Evolutionary conservation across 2,797 vertebrate species (phyloP).

Genomic region (Brachyrhaphis roseni): DNA sequence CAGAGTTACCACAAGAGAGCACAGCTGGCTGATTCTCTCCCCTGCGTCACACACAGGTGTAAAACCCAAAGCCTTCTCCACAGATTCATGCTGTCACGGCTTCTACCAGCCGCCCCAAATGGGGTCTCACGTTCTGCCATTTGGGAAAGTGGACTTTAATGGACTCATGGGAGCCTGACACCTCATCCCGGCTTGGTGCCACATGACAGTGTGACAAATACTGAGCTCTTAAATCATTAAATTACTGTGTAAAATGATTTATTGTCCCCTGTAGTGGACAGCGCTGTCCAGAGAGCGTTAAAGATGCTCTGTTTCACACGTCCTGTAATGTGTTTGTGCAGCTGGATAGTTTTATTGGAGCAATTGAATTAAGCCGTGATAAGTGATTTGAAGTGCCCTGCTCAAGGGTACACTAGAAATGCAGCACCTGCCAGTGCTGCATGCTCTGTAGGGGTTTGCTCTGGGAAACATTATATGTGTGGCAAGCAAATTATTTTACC

Average conservation of each 20-base stretch:
- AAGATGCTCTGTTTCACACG: conserved; percentile 81
- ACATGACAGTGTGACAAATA: conserved; percentile 76
- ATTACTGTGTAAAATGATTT: conserved; percentile 77
- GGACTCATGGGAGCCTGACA: conserved; percentile 80
- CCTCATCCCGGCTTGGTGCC: conserved; percentile 78
- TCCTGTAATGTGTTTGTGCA: conserved; percentile 85
- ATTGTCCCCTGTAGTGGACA: conserved; percentile 71
- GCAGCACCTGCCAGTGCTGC: conserved; percentile 67
- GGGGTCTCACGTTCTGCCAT: conserved; percentile 79
- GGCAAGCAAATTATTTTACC: conserved; percentile 27
- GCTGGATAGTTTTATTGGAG: conserved; percentile 86
- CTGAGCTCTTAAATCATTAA: conserved; percentile 76
- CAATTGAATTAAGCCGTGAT: conserved; percentile 80
- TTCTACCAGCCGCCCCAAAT: conserved; percentile 71
- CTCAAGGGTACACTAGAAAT: conserved; percentile 69
- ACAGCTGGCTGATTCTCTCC: conserved; percentile 74
- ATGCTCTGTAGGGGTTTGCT: conserved; percentile 12
- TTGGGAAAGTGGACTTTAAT: conserved; percentile 82
- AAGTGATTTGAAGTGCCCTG: conserved; percentile 73
- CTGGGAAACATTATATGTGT: conserved; percentile 26
- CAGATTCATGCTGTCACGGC: conserved; percentile 65
- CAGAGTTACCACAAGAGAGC: conserved; percentile 73
- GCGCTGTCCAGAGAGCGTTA: conserved; percentile 71
- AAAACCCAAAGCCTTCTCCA: conserved; percentile 62
- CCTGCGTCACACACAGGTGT: conserved; percentile 77